Evolutionary conservation across 2,113 vertebrate genomes (phyloP), one percentile per base, ranked within the genome.

Genomic region (Indicator indicator): DNA sequence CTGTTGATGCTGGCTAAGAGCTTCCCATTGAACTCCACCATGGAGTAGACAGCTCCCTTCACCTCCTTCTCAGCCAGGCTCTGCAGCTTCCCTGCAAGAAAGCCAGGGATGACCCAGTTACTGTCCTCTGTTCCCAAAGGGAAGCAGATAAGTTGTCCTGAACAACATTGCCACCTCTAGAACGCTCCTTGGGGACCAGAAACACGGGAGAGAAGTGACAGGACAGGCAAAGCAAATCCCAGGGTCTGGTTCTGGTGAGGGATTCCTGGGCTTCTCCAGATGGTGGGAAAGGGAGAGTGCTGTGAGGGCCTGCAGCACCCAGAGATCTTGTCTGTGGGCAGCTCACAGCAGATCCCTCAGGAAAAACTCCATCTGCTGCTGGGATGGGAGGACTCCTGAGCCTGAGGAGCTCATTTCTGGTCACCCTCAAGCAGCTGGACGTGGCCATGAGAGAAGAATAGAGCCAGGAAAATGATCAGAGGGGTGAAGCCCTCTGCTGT

Each of bases 21-120:
- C 97, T 99, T 99, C 65, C 99, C 99, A 1, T 99, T 99, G 94
- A 99, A 99, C 83, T 99, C 99, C 97, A 99, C 99, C 99, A 99
- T 99, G 12, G 99, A 99, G 95, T 99, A 99, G 68, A 99, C 99
- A 0, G 99, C 99, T 46, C 99, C 99, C 79, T 99, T 99, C 63
- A 99, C 99, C 92, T 99, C 99, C 95, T 99, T 99, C 96, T 99
- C 99, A 12, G 99, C 99, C 92, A 99, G 98, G 0, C 99, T 99
- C 97, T 99, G 99, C 38, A 99, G 98, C 92, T 99, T 99, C 76
- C 99, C 99, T 99, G 96, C 44, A 80, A 95, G 12, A 70, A 46
- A 90, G 3, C 12, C 52, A 28, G 0, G 44, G 12, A 11, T 23
- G 5, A 2, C 28, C 23, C 3, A 1, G 24, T 68, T 70, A 75